These are phyloP conservation scores for Elysia crispata DNA, from an alignment of 2,888 invertebrate genomes.

Conservation along the genomic window DNA sequence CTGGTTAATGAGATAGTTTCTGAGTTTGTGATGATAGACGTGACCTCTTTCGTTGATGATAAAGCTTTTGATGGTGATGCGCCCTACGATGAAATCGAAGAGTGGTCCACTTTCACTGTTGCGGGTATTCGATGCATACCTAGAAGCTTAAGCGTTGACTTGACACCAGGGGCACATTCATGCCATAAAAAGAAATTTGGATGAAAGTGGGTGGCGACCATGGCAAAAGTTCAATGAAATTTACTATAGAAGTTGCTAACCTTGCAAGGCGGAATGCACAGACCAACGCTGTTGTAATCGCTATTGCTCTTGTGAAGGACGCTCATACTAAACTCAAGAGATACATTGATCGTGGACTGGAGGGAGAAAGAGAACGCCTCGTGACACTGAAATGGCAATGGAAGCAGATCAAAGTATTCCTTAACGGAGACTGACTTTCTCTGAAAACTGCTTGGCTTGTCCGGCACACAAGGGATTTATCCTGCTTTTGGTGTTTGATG, in stretches of 20 bases:
- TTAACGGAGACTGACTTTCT: slow-evolving; percentile 24
- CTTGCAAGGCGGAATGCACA: neutral
- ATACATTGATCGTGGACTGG: neutral
- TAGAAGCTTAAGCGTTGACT: neutral
- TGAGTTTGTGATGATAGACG: too few species aligned
- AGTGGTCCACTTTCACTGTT: too few species aligned
- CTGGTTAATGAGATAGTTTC: too few species aligned
- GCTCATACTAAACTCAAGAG: neutral
- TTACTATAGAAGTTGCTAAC: slow-evolving; percentile 13
- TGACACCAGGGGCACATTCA: slow-evolving; percentile 1
- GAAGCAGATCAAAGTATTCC: neutral
- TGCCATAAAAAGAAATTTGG: slow-evolving; percentile 25
- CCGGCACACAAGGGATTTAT: neutral
- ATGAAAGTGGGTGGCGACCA: slow-evolving; percentile 24
- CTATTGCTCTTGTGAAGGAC: neutral
- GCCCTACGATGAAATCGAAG: too few species aligned
- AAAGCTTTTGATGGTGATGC: too few species aligned
- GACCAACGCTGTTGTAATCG: neutral
- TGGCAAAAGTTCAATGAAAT: slow-evolving; percentile 22
- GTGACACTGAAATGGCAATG: neutral
- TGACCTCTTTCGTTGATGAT: too few species aligned
- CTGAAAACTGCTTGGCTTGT: neutral
- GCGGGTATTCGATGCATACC: slow-evolving; percentile 3
- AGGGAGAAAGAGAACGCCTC: neutral
- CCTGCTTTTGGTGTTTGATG: slow-evolving; percentile 30